Percentiles rank a stretch among this genome's conserved stretches.
Evolutionary conservation across 2,888 invertebrate species (phyloP).

Genomic region (Perithous albicinctus): DNA sequence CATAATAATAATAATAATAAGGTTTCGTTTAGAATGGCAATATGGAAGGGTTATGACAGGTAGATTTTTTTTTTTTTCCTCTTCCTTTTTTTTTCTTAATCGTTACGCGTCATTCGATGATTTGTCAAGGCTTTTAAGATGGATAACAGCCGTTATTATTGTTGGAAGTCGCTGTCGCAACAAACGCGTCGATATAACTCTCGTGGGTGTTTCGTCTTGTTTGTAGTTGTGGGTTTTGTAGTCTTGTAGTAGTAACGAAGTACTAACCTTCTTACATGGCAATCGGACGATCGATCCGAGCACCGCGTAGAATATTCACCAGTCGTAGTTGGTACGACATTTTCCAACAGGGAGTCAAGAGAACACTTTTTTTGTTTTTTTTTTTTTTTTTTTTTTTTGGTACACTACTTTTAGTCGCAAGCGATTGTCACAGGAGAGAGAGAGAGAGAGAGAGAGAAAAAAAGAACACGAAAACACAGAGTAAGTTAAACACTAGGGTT

Average conservation of each 20-base stretch:
- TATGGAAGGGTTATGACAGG: conserved; percentile 1
- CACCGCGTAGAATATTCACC: conserved; percentile 66
- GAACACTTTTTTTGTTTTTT: too few relatives aligned
- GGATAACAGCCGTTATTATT: conserved; percentile 19
- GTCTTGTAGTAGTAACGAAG: conserved; percentile 21
- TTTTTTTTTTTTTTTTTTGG: too few relatives aligned
- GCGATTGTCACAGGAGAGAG: background rate
- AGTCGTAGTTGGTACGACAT: conserved; percentile 53
- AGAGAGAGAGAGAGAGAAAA: too few relatives aligned
- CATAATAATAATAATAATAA: too few relatives aligned
- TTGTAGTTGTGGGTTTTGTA: background rate
- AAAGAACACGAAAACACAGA: background rate
- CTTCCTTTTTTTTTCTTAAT: background rate
- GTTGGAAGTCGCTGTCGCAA: conserved; percentile 23
- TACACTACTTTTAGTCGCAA: background rate
- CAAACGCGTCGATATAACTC: conserved; percentile 21
- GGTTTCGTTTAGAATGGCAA: too few relatives aligned
- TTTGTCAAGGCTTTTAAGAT: background rate
- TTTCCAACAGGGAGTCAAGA: conserved; percentile 13
- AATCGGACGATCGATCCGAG: conserved; percentile 72
- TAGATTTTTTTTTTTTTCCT: background rate
- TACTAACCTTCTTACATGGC: conserved; percentile 76
- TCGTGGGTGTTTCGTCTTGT: background rate
- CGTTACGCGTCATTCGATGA: background rate
- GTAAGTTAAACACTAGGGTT: background rate